Evolutionary conservation across 2,113 vertebrate genomes (phyloP).

Genomic region (Callocephalon fimbriatum): DNA sequence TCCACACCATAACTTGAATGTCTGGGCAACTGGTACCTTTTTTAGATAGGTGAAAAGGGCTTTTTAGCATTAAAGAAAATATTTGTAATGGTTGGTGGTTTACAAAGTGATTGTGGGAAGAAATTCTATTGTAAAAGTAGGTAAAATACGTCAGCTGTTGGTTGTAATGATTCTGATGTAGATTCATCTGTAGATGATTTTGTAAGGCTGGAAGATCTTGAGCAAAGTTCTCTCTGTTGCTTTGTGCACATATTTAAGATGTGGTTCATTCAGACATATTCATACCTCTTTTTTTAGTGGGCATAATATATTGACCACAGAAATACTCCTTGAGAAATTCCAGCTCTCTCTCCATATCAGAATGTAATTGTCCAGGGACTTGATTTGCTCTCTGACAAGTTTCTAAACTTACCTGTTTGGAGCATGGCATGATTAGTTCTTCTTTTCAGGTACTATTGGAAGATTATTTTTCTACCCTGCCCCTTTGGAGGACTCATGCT

Average conservation of each 20-base stretch:
- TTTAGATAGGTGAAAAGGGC: not conserved
- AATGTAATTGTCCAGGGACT: not conserved
- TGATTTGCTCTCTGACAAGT: not conserved
- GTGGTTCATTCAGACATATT: not conserved
- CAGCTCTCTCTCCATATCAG: not conserved
- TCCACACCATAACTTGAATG: not conserved
- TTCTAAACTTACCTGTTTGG: not conserved
- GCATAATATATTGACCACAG: not conserved
- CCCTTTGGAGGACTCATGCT: not conserved
- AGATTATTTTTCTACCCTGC: not conserved
- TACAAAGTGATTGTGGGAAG: not conserved
- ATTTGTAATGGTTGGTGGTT: not conserved
- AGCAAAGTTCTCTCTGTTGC: not conserved
- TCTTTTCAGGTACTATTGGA: not conserved
- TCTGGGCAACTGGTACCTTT: not conserved
- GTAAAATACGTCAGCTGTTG: not conserved
- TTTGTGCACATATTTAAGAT: not conserved
- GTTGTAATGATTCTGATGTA: not conserved
- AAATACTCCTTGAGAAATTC: not conserved
- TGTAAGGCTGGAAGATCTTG: not conserved
- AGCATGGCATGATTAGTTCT: not conserved
- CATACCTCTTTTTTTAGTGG: not conserved
- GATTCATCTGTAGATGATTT: not conserved
- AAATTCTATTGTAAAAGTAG: not conserved
- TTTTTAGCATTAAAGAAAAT: not conserved